These are phyloP conservation scores for Adelosebastes latens DNA, from an alignment of 2,797 vertebrate genomes.

Conservation along the genomic window DNA sequence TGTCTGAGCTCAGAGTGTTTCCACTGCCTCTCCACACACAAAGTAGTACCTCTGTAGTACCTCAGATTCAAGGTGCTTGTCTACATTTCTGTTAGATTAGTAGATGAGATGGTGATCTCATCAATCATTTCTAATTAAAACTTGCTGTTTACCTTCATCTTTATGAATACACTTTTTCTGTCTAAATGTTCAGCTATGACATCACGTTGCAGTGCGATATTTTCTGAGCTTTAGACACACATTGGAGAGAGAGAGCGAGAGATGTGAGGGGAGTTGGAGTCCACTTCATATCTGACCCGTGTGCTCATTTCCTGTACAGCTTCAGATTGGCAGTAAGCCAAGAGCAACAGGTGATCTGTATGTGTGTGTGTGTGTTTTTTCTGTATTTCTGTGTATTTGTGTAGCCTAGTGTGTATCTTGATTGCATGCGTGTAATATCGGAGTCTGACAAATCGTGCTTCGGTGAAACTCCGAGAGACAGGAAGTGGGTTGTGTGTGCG, in stretches of 20 bases:
- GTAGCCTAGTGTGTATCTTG: constrained; percentile 67
- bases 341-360: constrained; percentile 94
- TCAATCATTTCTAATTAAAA: constrained; percentile 1
- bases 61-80: neutral
- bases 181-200: constrained; percentile 6
- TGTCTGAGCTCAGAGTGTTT: constrained; percentile 66
- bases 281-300: constrained; percentile 87
- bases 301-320: constrained; percentile 90
- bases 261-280: constrained; percentile 75
- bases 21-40: constrained; percentile 58
- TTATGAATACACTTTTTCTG: constrained; percentile 4
- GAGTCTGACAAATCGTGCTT: constrained; percentile 32
- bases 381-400: constrained; percentile 63
- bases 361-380: constrained; percentile 33
- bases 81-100: constrained; percentile 12
- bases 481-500: constrained; percentile 84
- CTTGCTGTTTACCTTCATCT: neutral
- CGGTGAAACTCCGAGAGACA: constrained; percentile 80
- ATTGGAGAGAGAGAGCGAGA: neutral
- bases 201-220: neutral
- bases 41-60: neutral
- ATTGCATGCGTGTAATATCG: constrained; percentile 31
- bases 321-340: constrained; percentile 85
- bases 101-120: neutral
- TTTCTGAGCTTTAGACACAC: neutral